Conservation (phyloP, 2,113 vertebrate species). For the Brachyhypopomus occidentalis region DNA sequence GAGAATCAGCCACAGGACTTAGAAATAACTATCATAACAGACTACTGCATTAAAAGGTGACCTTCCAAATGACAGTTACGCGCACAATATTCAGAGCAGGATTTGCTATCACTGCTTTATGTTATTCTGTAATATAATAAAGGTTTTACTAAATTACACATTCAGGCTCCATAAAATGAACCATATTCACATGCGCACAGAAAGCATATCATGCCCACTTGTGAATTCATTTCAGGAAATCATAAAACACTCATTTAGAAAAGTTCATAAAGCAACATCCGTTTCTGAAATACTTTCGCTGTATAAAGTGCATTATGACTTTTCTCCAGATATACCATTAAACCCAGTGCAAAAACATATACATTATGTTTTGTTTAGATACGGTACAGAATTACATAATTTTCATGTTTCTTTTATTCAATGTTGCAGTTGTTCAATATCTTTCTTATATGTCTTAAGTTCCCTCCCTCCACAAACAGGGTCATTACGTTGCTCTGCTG, state of each 20-base stretch:
- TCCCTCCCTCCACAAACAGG: background rate
- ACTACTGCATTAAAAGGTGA: constrained; percentile 35
- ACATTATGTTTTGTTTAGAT: background rate
- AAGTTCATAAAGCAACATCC: no score
- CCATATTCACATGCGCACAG: background rate
- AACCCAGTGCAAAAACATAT: no score
- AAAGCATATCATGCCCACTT: no score
- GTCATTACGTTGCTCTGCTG: background rate
- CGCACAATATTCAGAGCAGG: constrained; percentile 25
- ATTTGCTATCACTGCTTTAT: background rate
- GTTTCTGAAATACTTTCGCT: no score
- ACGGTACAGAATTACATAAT: background rate
- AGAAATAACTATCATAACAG: constrained; percentile 22
- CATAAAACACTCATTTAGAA: no score
- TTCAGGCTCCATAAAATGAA: background rate
- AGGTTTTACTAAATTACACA: background rate
- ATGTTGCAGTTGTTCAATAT: background rate
- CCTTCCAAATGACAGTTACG: constrained; percentile 44
- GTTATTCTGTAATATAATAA: background rate
- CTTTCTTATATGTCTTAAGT: background rate
- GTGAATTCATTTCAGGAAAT: no score
- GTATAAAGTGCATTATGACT: no score
- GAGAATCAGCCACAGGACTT: constrained; percentile 12
- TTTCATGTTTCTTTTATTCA: background rate
- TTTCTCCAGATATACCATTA: no score